Evolutionary conservation across 2,888 invertebrate species (phyloP), one percentile per base, ranked within the genome.

Genomic region (Venusia cambrica): DNA sequence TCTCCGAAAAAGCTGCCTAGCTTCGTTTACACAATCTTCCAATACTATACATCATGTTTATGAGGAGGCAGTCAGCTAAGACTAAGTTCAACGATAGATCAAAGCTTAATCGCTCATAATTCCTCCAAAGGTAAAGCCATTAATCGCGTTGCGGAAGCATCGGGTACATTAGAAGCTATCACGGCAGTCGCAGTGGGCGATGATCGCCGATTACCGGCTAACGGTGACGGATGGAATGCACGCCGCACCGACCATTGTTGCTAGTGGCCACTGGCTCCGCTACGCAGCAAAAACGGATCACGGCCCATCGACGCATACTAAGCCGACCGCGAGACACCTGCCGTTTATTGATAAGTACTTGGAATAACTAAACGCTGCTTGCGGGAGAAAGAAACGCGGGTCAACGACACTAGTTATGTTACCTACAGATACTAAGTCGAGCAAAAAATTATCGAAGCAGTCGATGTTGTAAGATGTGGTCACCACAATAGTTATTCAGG

Each of bases 181-280:
- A 50, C 38, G 43, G 46, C 46, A 42, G 43, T 43, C 14, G 37
- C 41, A 28, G 43, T 49, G 48, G 54, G 54, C 57, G 67, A 66
- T 67, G 62, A 71, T 69, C 57, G 73, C 62, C 71, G 68, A 77
- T 75, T 71, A 74, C 67, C 62, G 68, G 48, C 62, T 83, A 81
- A 83, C 84, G 83, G 83, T 78, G 77, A 59, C 64, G 61, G 64
- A 57, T 62, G 83, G 84, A 79, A 81, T 83, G 84, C 60, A 63
- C 66, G 71, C 46, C 7, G n/a, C n/a, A n/a, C 28, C 66, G 71
- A 70, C 73, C 77, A 81, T 83, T 83, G 81, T 83, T 80, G 68
- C 63, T 57, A 54, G 54, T 53, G 13, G 27, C 29, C 15, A 24
- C 26, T 29, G 32, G 30, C 30, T 30, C 54, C 6, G 7, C 12